Evolutionary conservation across 2,888 invertebrate genomes (phyloP).

Genomic region (Leptodirus hochenwartii): DNA sequence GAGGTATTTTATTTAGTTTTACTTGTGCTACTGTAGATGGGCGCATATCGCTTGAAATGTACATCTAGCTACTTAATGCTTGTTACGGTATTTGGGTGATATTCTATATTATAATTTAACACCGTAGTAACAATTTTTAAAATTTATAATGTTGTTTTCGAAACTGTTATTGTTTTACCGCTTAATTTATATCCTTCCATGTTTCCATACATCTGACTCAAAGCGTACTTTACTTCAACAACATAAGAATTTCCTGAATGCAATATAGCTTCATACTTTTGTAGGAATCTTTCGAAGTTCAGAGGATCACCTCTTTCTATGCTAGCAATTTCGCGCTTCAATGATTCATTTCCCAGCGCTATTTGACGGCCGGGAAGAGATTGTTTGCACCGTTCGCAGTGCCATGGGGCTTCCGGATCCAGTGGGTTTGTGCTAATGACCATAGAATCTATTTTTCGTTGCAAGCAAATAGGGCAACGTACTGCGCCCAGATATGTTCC

Average conservation of each 20-base stretch:
- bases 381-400: slow-evolving; percentile 43
- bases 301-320: slow-evolving; percentile 33
- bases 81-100: no score
- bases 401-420: slow-evolving; percentile 39
- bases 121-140: neutral
- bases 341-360: slow-evolving; percentile 39
- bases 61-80: no score
- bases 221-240: slow-evolving; percentile 46
- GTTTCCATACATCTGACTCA: slow-evolving; percentile 51
- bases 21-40: no score
- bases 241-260: slow-evolving; percentile 50
- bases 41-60: no score
- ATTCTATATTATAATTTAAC: no score
- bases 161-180: slow-evolving; percentile 25
- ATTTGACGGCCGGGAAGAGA: slow-evolving; percentile 38
- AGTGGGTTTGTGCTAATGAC: slow-evolving; percentile 41
- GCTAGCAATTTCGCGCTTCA: slow-evolving; percentile 37
- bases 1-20: no score
- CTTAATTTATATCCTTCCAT: slow-evolving; percentile 33
- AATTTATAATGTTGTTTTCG: slow-evolving; percentile 5
- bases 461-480: slow-evolving; percentile 30
- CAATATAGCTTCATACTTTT: slow-evolving; percentile 40
- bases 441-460: slow-evolving; percentile 26
- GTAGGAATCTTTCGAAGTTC: slow-evolving; percentile 42
- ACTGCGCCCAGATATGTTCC: slow-evolving; percentile 36